Conservation (phyloP, 2,113 vertebrate genomes). For the Hippocampus guttulatus region DNA sequence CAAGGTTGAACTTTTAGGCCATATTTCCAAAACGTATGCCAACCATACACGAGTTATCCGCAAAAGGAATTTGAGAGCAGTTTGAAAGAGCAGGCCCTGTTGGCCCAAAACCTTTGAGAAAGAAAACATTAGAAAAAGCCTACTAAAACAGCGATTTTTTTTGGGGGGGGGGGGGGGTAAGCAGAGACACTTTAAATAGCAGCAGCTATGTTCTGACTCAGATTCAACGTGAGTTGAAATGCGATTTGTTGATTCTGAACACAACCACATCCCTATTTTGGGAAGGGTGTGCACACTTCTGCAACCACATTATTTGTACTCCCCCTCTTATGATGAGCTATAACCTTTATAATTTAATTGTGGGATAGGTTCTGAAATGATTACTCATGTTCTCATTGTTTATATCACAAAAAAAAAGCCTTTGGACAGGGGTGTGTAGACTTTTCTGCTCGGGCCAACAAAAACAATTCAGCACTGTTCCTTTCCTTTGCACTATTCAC, state of each 20-base stretch:
- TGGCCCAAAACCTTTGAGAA: too few relatives aligned
- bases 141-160: too few relatives aligned
- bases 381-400: background rate
- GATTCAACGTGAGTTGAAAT: background rate
- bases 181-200: too few relatives aligned
- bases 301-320: background rate
- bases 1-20: too few relatives aligned
- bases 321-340: background rate
- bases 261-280: background rate
- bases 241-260: background rate
- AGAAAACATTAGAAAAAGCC: too few relatives aligned
- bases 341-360: background rate
- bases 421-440: background rate
- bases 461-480: background rate
- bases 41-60: too few relatives aligned
- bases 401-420: background rate
- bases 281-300: background rate
- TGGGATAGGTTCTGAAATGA: conserved; percentile 1
- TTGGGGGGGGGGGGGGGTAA: too few relatives aligned
- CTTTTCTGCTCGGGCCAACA: background rate
- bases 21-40: too few relatives aligned
- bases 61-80: too few relatives aligned
- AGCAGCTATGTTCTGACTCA: background rate
- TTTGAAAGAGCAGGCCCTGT: too few relatives aligned
- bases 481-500: conserved; percentile 1